A percentile compares a stretch with the other conserved stretches of the same genome.
These are phyloP conservation scores for Lycia hirtaria DNA, from an alignment of 2,888 invertebrate species.

Conservation along the genomic window DNA sequence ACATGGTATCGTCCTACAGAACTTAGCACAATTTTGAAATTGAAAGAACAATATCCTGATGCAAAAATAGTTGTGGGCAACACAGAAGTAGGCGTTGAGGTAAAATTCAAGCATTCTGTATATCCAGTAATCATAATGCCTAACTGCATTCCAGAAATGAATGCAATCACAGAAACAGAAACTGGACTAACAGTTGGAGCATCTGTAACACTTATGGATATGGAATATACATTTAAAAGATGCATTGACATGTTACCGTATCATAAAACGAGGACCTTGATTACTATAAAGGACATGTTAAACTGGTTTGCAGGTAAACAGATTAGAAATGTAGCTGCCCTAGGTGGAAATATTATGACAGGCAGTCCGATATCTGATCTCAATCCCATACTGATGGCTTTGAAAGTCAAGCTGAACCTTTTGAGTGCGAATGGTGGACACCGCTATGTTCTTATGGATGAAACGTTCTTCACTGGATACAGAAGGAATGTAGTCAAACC, in stretches of 20 bases:
- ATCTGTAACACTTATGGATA: conserved; percentile 91
- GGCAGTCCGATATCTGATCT: conserved; percentile 98
- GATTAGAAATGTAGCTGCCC: conserved; percentile 96
- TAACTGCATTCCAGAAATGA: conserved; percentile 93
- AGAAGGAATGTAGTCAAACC: conserved; percentile 89
- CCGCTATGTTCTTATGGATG: conserved; percentile 89
- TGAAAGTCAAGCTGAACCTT: conserved; percentile 90
- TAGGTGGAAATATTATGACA: conserved; percentile 98
- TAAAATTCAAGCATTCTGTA: conserved; percentile 91
- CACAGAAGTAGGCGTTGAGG: conserved; percentile 93
- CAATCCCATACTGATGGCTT: conserved; percentile 95
- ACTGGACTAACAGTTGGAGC: conserved; percentile 91
- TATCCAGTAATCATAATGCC: conserved; percentile 94
- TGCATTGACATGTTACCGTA: conserved; percentile 86
- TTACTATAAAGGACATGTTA: conserved; percentile 92
- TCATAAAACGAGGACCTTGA: conserved; percentile 88
- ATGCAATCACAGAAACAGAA: conserved; percentile 81
- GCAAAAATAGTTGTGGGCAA: conserved; percentile 93
- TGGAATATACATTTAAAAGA: conserved; percentile 88
- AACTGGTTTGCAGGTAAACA: conserved; percentile 98
- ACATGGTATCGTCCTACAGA: conserved; percentile 90
- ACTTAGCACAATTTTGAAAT: conserved; percentile 84
- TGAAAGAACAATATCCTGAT: conserved; percentile 88
- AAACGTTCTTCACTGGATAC: conserved; percentile 92
- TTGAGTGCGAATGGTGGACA: conserved; percentile 82